phyloP scores from a whole-genome alignment of 2,113 vertebrate species.

The Rhea americana region DNA sequence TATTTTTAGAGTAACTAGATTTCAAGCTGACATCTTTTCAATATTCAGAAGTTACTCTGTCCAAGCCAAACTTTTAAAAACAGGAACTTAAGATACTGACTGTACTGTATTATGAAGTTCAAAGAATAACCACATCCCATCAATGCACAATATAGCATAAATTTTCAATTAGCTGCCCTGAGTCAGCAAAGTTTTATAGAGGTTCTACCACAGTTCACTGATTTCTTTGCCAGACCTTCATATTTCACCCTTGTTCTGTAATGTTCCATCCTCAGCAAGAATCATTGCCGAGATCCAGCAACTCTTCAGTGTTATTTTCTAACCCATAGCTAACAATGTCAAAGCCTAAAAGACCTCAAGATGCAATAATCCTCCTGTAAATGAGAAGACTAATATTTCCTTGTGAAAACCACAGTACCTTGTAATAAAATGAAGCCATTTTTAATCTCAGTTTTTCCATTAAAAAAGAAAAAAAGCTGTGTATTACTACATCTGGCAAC shows the following conservation, averaged over 20 bases:
- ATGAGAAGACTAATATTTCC: not conserved
- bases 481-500: not conserved
- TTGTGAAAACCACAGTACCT: not conserved
- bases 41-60: conserved; percentile 12
- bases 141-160: not conserved
- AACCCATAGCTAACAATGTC: not conserved
- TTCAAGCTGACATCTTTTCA: not conserved
- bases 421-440: not conserved
- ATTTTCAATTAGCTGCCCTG: conserved; percentile 38
- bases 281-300: conserved; percentile 12
- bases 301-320: not conserved
- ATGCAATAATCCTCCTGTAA: not conserved
- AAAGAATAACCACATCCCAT: conserved; percentile 32
- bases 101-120: not conserved
- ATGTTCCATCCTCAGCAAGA: conserved; percentile 36
- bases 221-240: conserved; percentile 25
- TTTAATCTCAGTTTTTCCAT: not conserved
- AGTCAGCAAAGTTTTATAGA: conserved; percentile 51
- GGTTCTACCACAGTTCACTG: not conserved
- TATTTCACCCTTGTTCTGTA: conserved; percentile 24
- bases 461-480: not conserved
- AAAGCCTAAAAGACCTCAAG: not conserved
- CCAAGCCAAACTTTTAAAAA: conserved; percentile 5
- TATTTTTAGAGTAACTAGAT: conserved; percentile 5
- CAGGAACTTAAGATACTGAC: not conserved